Base-by-base conservation (phyloP, 2,888 invertebrate genomes). In the Congeria kusceri region DNA sequence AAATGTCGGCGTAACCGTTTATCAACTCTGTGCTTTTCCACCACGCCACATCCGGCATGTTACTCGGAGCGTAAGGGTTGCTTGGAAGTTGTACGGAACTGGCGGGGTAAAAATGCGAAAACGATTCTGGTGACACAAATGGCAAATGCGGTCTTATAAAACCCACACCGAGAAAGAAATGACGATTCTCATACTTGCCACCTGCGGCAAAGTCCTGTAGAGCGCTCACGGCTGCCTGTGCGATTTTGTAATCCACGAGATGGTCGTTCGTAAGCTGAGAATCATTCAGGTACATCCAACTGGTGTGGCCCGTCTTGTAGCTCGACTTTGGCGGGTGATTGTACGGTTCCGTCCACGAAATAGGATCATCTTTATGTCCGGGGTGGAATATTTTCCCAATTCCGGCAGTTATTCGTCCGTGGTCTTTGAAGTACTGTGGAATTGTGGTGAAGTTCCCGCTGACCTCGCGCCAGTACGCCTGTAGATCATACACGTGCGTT, bases 121-220 rank as follows among this genome's bases (percentile, higher is more conserved):
- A 96, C 97, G 15, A 53, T 53, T 11, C 18, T 25, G 53, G 53
- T 7, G 53, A 53, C 9, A 53, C 18, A 53, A 98, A 94, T 23
- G 97, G 97, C 86, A 98, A 96, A 89, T 98, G 97, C 1, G 98
- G 98, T 90, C 97, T 98, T 90, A 97, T 96, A 91, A 96, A 97
- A 0, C 97, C 97, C 86, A 98, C 95, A 3, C 96, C 97, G 53
- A 98, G 92, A 86, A 97, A 96, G 90, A 95, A 97, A 9, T 97
- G 96, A 71, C 93, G 92, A 25, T 90, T 86, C 49, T 67, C 68
- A 25, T 39, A 62, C 46, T 71, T 77, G 5, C 78, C 78, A 4
- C 72, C 57, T 7, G 64, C 25, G 9, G 87, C 76, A 23, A 82
- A 61, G 61, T 91, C 84, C 62, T 92, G 92, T 13, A 97, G 90